These are phyloP conservation scores for Nymphalis urticae DNA, from an alignment of 2,888 invertebrate genomes.

Conservation along the genomic window DNA sequence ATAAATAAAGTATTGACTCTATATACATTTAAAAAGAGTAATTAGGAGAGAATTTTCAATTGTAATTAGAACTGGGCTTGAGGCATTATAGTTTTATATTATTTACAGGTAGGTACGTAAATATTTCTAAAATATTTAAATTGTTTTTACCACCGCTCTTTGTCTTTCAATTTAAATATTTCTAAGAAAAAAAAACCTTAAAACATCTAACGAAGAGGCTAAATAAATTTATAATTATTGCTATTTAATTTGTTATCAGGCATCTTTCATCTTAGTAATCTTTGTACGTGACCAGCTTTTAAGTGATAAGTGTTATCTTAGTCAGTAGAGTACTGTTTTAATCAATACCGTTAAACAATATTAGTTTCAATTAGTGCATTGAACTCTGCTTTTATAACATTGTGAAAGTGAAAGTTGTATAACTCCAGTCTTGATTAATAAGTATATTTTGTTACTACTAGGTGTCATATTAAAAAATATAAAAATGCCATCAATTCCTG, in stretches of 20 bases:
- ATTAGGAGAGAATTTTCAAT: too few relatives aligned
- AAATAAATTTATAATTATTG: neutral
- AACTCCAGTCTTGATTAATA: too few relatives aligned
- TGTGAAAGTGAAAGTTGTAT: too few relatives aligned
- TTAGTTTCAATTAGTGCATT: neutral
- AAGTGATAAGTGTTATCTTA: slow-evolving; percentile 29
- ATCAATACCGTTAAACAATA: too few relatives aligned
- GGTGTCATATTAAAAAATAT: neutral
- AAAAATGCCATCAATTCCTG: slow-evolving; percentile 80
- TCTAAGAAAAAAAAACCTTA: neutral
- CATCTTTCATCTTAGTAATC: slow-evolving; percentile 23
- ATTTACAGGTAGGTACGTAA: neutral
- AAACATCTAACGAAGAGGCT: neutral
- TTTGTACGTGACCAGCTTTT: slow-evolving; percentile 33
- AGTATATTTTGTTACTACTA: too few relatives aligned
- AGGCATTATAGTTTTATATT: neutral
- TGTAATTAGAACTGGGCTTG: too few relatives aligned
- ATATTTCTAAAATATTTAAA: neutral
- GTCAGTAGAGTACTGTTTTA: neutral
- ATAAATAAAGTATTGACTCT: too few relatives aligned
- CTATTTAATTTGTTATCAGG: slow-evolving; percentile 4
- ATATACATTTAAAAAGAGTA: too few relatives aligned
- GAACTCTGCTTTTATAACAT: neutral
- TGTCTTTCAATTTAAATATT: neutral
- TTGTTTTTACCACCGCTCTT: neutral